Percentiles rank a stretch among this genome's conserved stretches.
Evolutionary conservation across 2,797 vertebrate genomes (phyloP).

Genomic region (Etheostoma perlongum): DNA sequence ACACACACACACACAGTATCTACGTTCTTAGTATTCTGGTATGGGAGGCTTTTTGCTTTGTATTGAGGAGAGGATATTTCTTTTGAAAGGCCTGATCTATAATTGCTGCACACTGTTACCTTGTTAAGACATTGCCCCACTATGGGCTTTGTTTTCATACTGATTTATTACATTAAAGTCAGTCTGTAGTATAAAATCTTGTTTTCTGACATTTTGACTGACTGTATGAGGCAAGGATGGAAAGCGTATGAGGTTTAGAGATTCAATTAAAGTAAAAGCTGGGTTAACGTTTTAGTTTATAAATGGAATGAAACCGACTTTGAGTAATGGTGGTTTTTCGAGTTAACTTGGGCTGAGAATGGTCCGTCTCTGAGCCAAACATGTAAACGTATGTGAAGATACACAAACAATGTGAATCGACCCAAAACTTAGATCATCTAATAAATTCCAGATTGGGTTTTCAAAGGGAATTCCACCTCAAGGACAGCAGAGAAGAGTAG

Average conservation of each 20-base stretch:
- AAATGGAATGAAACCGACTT: constrained; percentile 65
- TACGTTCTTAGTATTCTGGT: constrained; percentile 53
- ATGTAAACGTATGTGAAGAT: constrained; percentile 58
- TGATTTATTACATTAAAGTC: constrained; percentile 63
- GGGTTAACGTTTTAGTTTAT: constrained; percentile 53
- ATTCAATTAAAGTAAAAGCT: constrained; percentile 66
- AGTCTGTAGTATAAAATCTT: constrained; percentile 48
- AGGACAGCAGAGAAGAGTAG: constrained; percentile 40
- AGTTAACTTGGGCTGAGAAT: constrained; percentile 54
- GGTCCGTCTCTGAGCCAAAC: constrained; percentile 56
- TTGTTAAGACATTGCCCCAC: constrained; percentile 51
- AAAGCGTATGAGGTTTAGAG: constrained; percentile 48
- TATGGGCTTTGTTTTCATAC: constrained; percentile 62
- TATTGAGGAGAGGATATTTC: constrained; percentile 50
- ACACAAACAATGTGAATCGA: constrained; percentile 53
- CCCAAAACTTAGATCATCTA: constrained; percentile 53
- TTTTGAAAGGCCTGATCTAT: constrained; percentile 65
- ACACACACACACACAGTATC: constrained; percentile 1
- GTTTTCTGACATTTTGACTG: constrained; percentile 60
- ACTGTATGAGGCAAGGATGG: constrained; percentile 43
- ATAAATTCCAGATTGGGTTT: constrained; percentile 64
- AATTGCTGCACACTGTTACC: constrained; percentile 54
- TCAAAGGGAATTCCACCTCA: constrained; percentile 57
- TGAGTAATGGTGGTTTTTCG: constrained; percentile 63
- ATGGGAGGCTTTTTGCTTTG: constrained; percentile 33